Base-by-base conservation (phyloP, 2,797 vertebrate genomes). In the Coracias cyanogaster region DNA sequence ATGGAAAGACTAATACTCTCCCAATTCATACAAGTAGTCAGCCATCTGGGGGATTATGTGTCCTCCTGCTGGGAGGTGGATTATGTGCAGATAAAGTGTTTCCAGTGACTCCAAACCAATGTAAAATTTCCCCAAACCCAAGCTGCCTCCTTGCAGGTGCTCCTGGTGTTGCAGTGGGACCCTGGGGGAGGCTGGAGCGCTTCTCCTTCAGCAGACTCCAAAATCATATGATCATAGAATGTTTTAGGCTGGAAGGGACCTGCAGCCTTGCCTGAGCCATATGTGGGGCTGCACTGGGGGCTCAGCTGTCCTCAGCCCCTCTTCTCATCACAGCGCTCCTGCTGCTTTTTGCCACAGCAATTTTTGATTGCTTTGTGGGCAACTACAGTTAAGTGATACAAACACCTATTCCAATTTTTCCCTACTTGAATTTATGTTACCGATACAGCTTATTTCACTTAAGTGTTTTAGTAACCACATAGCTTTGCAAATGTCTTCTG, bases 141-240 rank as follows among this genome's bases (percentile, higher is more conserved):
- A 54, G 19, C 4, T 0, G 0, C 4, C 7, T 29, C 43, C 21
- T 19, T 0, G 0, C 13, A 46, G 33, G 25, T 35, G n/a, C 13
- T 48, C 8, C 7, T 10, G 57, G n/a, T 7, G 15, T 46, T 10
- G 46, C 4, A 0, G 4, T 14, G 17, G 41, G 11, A 18, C 7
- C 12, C 14, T 24, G 1, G 3, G 20, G 12, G 28, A 21, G 22
- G 8, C 5, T 16, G 55, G 43, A 43, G n/a, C 10, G 28, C 28
- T 77, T 46, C 12, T 73, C 3, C 35, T 14, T 52, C 54, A 9
- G 3, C 0, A 0, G 2, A 25, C 46, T 28, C 13, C 58, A 26
- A 35, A 74, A 25, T 11, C 37, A 37, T 37, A 37, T 11, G 8
- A 37, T 37, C 37, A 37, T 37, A 37, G 37, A 37, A 37, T 37